These are phyloP conservation scores for Trachelipus rathkii DNA, from an alignment of 1,140 invertebrate species.

Conservation along the genomic window DNA sequence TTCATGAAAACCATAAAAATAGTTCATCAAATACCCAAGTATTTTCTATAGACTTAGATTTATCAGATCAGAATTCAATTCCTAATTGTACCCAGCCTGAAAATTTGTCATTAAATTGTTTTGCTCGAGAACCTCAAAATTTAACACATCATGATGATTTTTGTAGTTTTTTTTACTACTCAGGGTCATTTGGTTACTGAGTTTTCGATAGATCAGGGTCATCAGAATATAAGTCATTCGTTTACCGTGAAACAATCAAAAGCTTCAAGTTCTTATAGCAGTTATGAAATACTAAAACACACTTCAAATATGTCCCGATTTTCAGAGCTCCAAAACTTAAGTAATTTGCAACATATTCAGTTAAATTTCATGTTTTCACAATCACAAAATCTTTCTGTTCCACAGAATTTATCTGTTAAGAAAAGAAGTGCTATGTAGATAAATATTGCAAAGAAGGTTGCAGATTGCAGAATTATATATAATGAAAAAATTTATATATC, in stretches of 20 bases:
- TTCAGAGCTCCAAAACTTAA: not conserved
- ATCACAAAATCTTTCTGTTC: not conserved
- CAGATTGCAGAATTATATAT: no score
- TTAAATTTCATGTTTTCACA: not conserved
- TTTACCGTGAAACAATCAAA: not conserved
- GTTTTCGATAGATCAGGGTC: not conserved
- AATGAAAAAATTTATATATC: no score
- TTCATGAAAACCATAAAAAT: not conserved
- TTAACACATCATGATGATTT: not conserved
- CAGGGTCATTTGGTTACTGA: not conserved
- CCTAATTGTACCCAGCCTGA: not conserved
- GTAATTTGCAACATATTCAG: not conserved
- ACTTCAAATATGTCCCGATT: not conserved
- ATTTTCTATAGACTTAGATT: not conserved
- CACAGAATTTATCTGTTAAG: not conserved
- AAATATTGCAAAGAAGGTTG: no score
- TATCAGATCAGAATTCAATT: slow-evolving; percentile 4
- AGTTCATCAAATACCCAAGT: not conserved
- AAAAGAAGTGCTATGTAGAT: no score
- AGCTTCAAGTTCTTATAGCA: not conserved
- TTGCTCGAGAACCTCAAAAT: not conserved
- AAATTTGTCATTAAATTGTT: slow-evolving; percentile 1
- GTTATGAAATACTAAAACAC: not conserved
- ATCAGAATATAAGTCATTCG: not conserved
- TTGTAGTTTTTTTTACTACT: not conserved